Conservation (phyloP, 30 jellyfish, hydroid and myxozoan genomes). For the Aurelia aurita region DNA sequence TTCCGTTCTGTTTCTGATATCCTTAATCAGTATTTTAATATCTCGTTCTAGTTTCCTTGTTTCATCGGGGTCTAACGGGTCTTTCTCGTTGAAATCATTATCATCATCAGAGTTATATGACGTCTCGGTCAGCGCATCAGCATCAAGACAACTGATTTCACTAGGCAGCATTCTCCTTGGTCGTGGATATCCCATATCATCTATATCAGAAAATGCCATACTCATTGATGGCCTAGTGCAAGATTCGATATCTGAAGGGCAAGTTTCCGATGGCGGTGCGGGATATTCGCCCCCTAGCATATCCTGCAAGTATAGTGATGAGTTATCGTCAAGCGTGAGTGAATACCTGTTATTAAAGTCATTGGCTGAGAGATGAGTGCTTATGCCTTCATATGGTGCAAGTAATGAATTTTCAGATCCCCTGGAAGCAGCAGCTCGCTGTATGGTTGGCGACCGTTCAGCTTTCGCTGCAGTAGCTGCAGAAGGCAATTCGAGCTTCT, state of each 20-base stretch:
- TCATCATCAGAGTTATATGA: constrained; percentile 89
- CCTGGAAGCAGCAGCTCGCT: constrained; percentile 59
- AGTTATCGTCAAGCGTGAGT: constrained; percentile 70
- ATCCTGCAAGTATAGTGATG: constrained; percentile 81
- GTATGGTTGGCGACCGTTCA: constrained; percentile 56
- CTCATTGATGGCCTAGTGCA: constrained; percentile 85
- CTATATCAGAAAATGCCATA: constrained; percentile 58
- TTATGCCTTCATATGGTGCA: constrained; percentile 64
- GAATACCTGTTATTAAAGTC: constrained; percentile 91
- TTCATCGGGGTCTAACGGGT: constrained; percentile 91
- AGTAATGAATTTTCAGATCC: constrained; percentile 57
- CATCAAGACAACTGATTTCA: constrained; percentile 72
- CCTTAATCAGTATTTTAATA: constrained; percentile 78
- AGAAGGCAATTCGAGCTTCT: constrained; percentile 26
- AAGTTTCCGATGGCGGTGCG: constrained; percentile 84
- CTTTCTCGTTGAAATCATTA: constrained; percentile 67
- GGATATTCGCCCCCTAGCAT: constrained; percentile 77
- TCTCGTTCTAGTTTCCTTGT: constrained; percentile 91
- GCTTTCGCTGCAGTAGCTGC: constrained; percentile 9
- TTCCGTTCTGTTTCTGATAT: constrained; percentile 78
- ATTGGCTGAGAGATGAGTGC: constrained; percentile 60
- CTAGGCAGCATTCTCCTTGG: constrained; percentile 68
- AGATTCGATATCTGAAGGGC: constrained; percentile 74
- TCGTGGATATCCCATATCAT: constrained; percentile 62
- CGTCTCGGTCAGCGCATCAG: constrained; percentile 86